Evolutionary conservation across 2,888 invertebrate species (phyloP).

Genomic region (Polydrusus pterygomalis): DNA sequence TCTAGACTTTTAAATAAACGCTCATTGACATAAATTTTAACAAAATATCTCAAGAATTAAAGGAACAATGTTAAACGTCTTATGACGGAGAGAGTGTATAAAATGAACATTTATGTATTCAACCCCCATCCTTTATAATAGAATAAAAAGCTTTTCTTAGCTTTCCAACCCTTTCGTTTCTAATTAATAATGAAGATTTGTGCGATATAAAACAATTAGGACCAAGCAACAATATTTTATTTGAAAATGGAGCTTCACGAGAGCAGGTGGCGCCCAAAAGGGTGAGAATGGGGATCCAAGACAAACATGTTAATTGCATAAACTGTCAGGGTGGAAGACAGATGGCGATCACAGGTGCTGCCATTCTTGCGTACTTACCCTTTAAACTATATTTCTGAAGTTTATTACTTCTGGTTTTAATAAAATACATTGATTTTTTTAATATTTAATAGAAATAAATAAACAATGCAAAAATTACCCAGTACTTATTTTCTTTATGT

Average conservation of each 20-base stretch:
- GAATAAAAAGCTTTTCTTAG: conserved; percentile 62
- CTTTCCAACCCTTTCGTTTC: conserved; percentile 62
- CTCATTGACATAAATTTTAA: conserved; percentile 2
- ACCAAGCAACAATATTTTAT: conserved; percentile 56
- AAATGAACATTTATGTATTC: conserved; percentile 61
- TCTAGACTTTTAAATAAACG: too few species aligned
- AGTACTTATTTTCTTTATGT: too few species aligned
- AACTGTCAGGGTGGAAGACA: conserved; percentile 67
- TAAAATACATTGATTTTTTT: conserved; percentile 4
- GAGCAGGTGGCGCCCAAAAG: conserved; percentile 57
- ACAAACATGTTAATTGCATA: conserved; percentile 68
- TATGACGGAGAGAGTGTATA: conserved; percentile 55
- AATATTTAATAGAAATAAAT: not conserved
- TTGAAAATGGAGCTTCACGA: conserved; percentile 54
- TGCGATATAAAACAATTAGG: conserved; percentile 61
- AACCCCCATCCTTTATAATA: conserved; percentile 54
- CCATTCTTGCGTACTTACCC: conserved; percentile 56
- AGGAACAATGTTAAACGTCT: conserved; percentile 26
- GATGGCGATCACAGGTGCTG: conserved; percentile 68
- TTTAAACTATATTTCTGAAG: conserved; percentile 30
- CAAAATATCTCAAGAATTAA: conserved; percentile 25
- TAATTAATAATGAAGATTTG: conserved; percentile 65
- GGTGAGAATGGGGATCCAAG: conserved; percentile 59
- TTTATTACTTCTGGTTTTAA: conserved; percentile 18
- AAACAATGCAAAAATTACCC: not conserved